Conservation (phyloP, 1,140 invertebrate genomes). For the Sarcophaga peregrina region DNA sequence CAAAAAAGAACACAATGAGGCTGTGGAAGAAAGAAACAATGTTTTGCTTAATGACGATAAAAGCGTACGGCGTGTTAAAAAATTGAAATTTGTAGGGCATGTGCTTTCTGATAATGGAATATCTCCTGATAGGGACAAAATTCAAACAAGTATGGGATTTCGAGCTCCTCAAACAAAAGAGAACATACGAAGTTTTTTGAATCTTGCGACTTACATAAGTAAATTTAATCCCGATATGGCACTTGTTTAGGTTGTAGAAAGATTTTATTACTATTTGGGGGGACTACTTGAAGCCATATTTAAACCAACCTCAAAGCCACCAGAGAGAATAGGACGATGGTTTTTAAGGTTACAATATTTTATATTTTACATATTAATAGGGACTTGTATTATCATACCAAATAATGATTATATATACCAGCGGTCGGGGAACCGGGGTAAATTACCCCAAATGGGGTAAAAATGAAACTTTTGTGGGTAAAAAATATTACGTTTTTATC, state of each 20-base stretch:
- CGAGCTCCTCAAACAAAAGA: constrained; percentile 54
- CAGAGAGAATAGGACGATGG: constrained; percentile 33
- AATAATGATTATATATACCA: no score
- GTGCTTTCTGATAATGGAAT: constrained; percentile 63
- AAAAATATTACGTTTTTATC: no score
- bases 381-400: no score
- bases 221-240: constrained; percentile 61
- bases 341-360: constrained; percentile 42
- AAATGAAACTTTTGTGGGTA: no score
- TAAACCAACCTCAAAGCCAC: constrained; percentile 43
- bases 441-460: no score
- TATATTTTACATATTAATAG: no score
- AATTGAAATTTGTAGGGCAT: constrained; percentile 65
- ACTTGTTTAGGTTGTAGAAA: constrained; percentile 59
- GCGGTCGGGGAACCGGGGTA: no score
- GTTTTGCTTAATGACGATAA: constrained; percentile 49
- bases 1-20: no score
- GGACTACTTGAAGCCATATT: constrained; percentile 53
- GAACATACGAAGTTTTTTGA: constrained; percentile 61
- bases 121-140: constrained; percentile 53
- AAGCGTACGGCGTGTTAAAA: constrained; percentile 54
- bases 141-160: constrained; percentile 59
- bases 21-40: no score
- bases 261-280: constrained; percentile 62
- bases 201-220: constrained; percentile 64